Evolutionary conservation across 2,888 invertebrate genomes (phyloP), one percentile per base, ranked within the genome.

Genomic region (Plebejus melissa): DNA sequence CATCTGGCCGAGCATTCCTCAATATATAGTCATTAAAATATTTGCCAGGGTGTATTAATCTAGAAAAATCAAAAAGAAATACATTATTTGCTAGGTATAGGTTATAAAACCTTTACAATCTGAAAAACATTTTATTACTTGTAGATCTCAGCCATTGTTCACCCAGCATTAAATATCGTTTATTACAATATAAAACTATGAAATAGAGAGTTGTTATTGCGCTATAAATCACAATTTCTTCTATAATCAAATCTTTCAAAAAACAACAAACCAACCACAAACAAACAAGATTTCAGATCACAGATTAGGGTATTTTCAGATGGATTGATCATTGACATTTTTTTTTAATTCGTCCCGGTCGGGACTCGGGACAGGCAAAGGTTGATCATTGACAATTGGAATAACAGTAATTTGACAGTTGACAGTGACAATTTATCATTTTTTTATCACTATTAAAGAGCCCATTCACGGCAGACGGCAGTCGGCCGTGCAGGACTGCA

Each of bases 41-140:
- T 86, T 97, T 97, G 5, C 94, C 91, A 2, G 97, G 97, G 87
- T 97, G 96, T 80, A 97, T 95, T 58, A 95, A 93, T 86, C 97
- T 97, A 87, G 79, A 93, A 80, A 76, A 54, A 76, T 65, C 1
- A 13, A 3, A 65, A 13, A 65, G 28, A 32, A 13, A 32, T 13
- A 32, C 1, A 69, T 71, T 38, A 28, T n/a, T 28, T 50, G 5
- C 13, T 54, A 22, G 71, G 22, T 69, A 69, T 74, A 58, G 71
- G 75, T n/a, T 46, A 41, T 13, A 65, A 28, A 65, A 46, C 7
- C 11, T 22, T 57, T 22, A 57, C 41, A 36, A 22, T 46, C n/a
- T 13, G 65, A n/a, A 58, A 6, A 0, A 46, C 9, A 6, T 57
- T 41, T 13, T 57, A 70, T 81, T 77, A 92, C 92, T 90, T 92